phyloP scores from a whole-genome alignment of 2,797 vertebrate genomes.

The Sebastes oblongus region DNA sequence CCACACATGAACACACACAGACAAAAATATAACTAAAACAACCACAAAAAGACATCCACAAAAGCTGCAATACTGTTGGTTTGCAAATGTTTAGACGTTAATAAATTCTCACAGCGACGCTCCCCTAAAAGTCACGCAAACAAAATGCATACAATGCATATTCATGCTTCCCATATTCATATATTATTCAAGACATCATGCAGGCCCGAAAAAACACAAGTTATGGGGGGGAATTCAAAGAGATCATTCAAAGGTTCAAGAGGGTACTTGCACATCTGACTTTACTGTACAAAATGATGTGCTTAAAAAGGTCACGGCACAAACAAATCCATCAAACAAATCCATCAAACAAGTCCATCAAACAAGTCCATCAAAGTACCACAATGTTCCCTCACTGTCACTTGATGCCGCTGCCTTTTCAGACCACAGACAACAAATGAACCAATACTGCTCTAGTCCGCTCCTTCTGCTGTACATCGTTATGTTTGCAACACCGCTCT shows the following conservation, averaged over 20 bases:
- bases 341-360: no score
- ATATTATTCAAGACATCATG: conserved; percentile 11
- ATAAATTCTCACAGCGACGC: neutral
- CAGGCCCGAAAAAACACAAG: neutral
- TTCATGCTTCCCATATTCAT: conserved; percentile 12
- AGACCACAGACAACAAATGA: neutral
- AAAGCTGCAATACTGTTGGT: neutral
- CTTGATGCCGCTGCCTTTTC: neutral
- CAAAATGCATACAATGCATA: neutral
- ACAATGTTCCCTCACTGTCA: neutral
- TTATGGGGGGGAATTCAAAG: neutral
- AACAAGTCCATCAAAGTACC: neutral
- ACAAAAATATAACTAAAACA: neutral
- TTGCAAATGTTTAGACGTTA: neutral
- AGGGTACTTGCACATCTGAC: neutral
- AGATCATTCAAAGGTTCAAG: neutral
- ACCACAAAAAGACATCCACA: neutral
- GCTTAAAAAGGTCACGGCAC: neutral
- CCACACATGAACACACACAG: neutral
- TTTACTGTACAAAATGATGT: neutral
- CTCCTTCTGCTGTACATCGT: neutral
- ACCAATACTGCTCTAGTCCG: neutral
- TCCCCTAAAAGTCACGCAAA: neutral
- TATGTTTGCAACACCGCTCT: neutral
- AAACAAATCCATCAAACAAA: neutral